A percentile compares a stretch with the other conserved stretches of the same genome.
Conservation (phyloP, 1,140 invertebrate species). For the Zaprionus camerounensis region DNA sequence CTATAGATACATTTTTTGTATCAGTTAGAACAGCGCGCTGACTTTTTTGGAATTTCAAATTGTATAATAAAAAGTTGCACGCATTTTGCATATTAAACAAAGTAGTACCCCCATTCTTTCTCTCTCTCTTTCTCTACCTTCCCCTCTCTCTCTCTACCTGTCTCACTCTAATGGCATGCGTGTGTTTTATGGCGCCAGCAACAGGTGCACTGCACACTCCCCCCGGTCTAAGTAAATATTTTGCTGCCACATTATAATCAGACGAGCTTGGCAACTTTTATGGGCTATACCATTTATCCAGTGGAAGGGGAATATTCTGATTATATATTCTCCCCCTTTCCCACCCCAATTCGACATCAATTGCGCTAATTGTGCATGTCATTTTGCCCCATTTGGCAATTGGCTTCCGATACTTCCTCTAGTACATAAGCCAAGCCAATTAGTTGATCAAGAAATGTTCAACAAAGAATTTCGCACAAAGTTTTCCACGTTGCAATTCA, state of each 20-base stretch:
- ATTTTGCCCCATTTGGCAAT: neutral
- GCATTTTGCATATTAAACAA: slow-evolving; percentile 64
- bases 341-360: neutral
- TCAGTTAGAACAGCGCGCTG: slow-evolving; percentile 28
- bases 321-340: too few relatives aligned
- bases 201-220: slow-evolving; percentile 60
- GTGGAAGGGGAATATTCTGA: neutral
- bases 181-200: slow-evolving; percentile 51
- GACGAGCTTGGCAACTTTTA: slow-evolving; percentile 14
- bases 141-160: neutral
- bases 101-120: neutral
- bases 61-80: slow-evolving; percentile 54
- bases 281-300: slow-evolving; percentile 48
- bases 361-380: slow-evolving; percentile 2
- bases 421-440: slow-evolving; percentile 31
- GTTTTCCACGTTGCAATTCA: neutral
- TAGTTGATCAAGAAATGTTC: slow-evolving; percentile 23
- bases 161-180: slow-evolving; percentile 9
- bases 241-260: neutral
- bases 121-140: neutral
- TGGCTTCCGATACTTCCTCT: too few relatives aligned
- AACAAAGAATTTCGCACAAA: slow-evolving; percentile 5
- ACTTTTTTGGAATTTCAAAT: slow-evolving; percentile 53
- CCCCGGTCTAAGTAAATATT: slow-evolving; percentile 1
- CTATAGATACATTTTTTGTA: slow-evolving; percentile 6